A percentile compares a stretch with the other conserved stretches of the same genome.
These are phyloP conservation scores for Epinephelus awoara DNA, from an alignment of 2,797 vertebrate genomes.

Conservation along the genomic window DNA sequence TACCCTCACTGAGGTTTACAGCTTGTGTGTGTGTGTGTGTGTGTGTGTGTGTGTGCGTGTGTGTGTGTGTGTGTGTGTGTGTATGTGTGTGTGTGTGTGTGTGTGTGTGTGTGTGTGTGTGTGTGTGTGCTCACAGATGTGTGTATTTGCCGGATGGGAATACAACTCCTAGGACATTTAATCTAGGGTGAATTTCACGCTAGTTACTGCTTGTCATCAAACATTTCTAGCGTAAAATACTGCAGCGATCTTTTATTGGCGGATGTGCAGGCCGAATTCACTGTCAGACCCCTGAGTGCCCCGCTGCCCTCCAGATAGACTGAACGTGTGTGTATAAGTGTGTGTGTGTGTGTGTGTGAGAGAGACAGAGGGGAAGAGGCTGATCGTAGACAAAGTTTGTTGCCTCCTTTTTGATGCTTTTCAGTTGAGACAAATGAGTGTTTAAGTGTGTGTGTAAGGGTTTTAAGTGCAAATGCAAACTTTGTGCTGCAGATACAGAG, in stretches of 20 bases:
- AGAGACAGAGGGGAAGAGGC: constrained; percentile 7
- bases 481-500: constrained; percentile 28
- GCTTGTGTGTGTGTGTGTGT: constrained; percentile 24
- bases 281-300: constrained; percentile 70
- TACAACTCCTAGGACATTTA: constrained; percentile 85
- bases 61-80: constrained; percentile 33
- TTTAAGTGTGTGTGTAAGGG: constrained; percentile 28
- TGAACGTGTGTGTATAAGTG: constrained; percentile 31
- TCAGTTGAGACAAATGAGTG: constrained; percentile 36
- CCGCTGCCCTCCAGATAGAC: constrained; percentile 62
- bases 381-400: constrained; percentile 35
- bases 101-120: constrained; percentile 33
- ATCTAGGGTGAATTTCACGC: constrained; percentile 88
- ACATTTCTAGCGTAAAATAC: constrained; percentile 83
- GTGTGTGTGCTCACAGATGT: constrained; percentile 57
- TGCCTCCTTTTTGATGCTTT: constrained; percentile 49
- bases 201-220: constrained; percentile 89
- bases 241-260: constrained; percentile 77
- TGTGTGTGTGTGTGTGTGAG: constrained; percentile 16
- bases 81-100: constrained; percentile 21
- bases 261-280: constrained; percentile 71
- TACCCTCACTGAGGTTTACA: constrained; percentile 62
- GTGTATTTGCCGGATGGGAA: constrained; percentile 74
- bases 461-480: constrained; percentile 39
- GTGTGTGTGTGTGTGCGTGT: constrained; percentile 40